phyloP scores from a whole-genome alignment of 2,113 vertebrate species.

The Petroica traversi region DNA sequence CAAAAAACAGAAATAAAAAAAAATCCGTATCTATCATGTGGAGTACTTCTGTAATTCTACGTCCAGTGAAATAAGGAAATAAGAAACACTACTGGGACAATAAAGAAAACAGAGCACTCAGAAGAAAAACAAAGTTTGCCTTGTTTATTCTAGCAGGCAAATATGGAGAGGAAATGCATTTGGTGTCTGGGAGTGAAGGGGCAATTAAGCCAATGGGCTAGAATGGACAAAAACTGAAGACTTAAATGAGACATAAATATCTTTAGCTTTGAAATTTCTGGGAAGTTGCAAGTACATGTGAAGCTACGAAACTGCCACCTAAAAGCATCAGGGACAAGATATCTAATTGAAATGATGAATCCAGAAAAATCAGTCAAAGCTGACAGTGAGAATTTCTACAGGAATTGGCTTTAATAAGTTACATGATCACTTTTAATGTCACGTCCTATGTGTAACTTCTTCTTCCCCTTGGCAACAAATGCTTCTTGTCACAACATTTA shows the following conservation, averaged over 20 bases:
- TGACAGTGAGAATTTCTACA: background rate
- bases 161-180: background rate
- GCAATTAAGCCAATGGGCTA: background rate
- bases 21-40: background rate
- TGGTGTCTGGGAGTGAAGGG: background rate
- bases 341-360: background rate
- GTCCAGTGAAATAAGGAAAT: background rate
- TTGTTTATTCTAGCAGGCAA: background rate
- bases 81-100: background rate
- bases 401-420: background rate
- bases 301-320: background rate
- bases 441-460: background rate
- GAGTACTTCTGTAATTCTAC: background rate
- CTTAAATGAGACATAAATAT: background rate
- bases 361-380: background rate
- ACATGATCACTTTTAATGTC: background rate
- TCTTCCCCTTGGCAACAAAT: background rate
- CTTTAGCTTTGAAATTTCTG: background rate
- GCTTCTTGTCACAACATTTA: background rate
- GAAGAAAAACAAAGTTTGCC: background rate
- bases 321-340: background rate
- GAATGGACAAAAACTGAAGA: background rate
- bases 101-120: background rate
- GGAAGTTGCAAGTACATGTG: background rate
- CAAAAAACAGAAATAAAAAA: background rate